Conservation (phyloP, 2,113 vertebrate species). For the Merops nubicus region DNA sequence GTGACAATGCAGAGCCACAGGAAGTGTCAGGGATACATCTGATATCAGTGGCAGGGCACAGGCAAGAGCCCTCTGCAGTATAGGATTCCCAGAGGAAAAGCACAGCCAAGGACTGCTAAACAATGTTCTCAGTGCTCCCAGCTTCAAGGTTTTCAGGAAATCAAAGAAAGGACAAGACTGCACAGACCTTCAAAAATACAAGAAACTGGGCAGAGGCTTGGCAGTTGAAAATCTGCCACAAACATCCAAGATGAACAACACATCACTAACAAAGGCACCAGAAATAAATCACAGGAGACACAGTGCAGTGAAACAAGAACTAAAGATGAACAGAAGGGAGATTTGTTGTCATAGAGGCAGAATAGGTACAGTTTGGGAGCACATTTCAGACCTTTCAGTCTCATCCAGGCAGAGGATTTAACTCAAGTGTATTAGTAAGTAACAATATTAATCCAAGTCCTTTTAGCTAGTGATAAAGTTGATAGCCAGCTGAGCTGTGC, state of each 20-base stretch:
- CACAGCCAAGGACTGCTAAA: not conserved
- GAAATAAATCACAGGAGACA: not conserved
- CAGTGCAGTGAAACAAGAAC: not conserved
- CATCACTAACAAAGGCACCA: not conserved
- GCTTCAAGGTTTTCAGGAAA: not conserved
- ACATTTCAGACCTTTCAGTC: not conserved
- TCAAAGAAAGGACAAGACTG: not conserved
- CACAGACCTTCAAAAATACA: not conserved
- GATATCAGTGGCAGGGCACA: too few species aligned
- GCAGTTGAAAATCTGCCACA: not conserved
- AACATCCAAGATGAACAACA: not conserved
- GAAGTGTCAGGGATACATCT: not conserved
- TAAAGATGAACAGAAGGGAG: not conserved
- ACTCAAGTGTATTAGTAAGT: not conserved
- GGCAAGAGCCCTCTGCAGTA: not conserved
- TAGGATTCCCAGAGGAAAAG: not conserved
- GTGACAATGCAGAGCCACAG: rapidly evolving
- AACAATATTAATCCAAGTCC: not conserved
- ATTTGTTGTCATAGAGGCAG: not conserved
- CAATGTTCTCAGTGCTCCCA: not conserved
- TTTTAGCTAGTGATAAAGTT: not conserved
- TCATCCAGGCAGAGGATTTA: not conserved
- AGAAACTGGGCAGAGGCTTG: not conserved
- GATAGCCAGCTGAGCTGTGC: not conserved
- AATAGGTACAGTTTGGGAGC: not conserved